These are phyloP conservation scores for Tachyglossus aculeatus DNA, from an alignment of 2,797 vertebrate genomes.

Conservation along the genomic window DNA sequence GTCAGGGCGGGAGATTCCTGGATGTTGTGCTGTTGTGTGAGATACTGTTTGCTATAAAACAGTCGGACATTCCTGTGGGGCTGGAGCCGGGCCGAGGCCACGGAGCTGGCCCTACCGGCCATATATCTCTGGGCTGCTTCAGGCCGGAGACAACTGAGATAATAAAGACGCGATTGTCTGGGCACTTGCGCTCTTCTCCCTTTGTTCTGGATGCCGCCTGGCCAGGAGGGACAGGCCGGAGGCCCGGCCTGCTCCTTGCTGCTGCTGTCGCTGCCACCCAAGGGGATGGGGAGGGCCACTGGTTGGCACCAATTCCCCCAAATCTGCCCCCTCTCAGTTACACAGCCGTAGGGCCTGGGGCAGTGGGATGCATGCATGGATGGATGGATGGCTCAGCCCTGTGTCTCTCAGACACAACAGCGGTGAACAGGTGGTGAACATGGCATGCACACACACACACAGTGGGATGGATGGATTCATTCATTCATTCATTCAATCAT, in stretches of 20 bases:
- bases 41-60: constrained; percentile 65
- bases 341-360: too few species aligned
- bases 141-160: constrained; percentile 68
- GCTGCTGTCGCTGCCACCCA: neutral
- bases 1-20: constrained; percentile 37
- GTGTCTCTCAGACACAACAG: too few species aligned
- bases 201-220: constrained; percentile 59
- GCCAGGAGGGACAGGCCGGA: constrained; percentile 53
- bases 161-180: constrained; percentile 67
- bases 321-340: too few species aligned
- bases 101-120: constrained; percentile 52
- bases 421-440: too few species aligned
- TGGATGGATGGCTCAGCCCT: too few species aligned
- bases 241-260: too few species aligned
- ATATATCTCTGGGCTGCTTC: constrained; percentile 63
- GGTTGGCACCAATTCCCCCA: too few species aligned
- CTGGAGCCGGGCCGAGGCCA: constrained; percentile 60
- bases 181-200: constrained; percentile 55
- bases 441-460: too few species aligned
- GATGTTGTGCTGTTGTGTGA: constrained; percentile 52
- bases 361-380: too few species aligned
- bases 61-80: constrained; percentile 63
- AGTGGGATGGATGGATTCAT: too few species aligned
- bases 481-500: too few species aligned
- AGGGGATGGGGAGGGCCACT: neutral